These are phyloP conservation scores for Fabriciana adippe DNA, from an alignment of 2,888 invertebrate genomes.

Conservation along the genomic window DNA sequence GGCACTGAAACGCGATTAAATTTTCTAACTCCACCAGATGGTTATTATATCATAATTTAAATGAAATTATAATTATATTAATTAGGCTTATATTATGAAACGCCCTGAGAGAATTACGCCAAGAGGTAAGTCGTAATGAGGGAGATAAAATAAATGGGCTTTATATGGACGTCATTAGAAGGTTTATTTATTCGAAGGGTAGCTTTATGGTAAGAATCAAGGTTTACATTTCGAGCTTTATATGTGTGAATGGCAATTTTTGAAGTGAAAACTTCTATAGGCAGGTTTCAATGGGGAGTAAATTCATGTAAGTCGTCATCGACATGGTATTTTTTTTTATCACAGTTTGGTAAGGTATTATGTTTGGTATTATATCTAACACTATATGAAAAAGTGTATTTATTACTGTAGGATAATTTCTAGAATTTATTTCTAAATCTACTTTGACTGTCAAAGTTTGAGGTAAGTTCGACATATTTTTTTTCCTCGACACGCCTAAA, in stretches of 20 bases:
- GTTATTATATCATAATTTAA: too few relatives aligned
- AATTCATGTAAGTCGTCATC: too few relatives aligned
- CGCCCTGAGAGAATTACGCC: background rate
- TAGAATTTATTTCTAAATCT: too few relatives aligned
- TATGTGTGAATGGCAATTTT: background rate
- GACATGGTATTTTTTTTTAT: background rate
- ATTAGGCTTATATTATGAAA: constrained; percentile 4
- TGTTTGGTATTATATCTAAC: too few relatives aligned
- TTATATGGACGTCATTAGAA: constrained; percentile 19
- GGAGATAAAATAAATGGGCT: constrained; percentile 21
- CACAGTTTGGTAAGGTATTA: background rate
- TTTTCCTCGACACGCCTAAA: too few relatives aligned
- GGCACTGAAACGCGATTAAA: too few relatives aligned
- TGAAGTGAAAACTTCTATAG: too few relatives aligned
- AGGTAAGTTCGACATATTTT: too few relatives aligned
- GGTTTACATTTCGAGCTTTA: background rate
- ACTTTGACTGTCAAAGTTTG: too few relatives aligned
- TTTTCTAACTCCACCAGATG: background rate
- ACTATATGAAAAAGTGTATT: too few relatives aligned
- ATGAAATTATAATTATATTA: background rate
- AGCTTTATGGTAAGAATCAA: constrained; percentile 13
- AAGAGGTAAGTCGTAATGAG: constrained; percentile 23
- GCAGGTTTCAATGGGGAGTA: too few relatives aligned
- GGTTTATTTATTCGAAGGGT: constrained; percentile 17
- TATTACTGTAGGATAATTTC: too few relatives aligned